These are phyloP conservation scores for Onychostoma macrolepis DNA, from an alignment of 2,113 vertebrate genomes.

Conservation along the genomic window DNA sequence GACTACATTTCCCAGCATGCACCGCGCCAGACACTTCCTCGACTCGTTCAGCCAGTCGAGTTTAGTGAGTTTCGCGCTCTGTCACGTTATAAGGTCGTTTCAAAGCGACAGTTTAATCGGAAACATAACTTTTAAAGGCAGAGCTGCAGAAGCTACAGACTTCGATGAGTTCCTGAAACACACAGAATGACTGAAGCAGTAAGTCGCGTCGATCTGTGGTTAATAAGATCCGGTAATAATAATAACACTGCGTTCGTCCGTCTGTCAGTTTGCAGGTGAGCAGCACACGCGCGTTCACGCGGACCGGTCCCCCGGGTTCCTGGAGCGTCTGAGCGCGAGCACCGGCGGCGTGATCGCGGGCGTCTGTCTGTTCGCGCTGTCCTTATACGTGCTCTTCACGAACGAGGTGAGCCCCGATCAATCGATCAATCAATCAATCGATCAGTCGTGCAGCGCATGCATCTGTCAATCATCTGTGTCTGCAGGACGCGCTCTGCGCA, in stretches of 20 bases:
- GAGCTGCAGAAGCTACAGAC: neutral
- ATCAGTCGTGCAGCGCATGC: neutral
- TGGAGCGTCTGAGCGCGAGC: slow-evolving; percentile 90
- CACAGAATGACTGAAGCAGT: slow-evolving; percentile 26
- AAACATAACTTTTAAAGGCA: neutral
- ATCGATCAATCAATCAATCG: neutral
- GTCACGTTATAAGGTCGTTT: neutral
- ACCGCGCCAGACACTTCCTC: neutral
- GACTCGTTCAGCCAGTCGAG: neutral
- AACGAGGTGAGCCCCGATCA: slow-evolving; percentile 83
- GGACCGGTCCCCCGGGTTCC: slow-evolving; percentile 83
- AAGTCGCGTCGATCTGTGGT: neutral
- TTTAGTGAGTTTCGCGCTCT: neutral
- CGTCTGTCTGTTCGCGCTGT: slow-evolving; percentile 82
- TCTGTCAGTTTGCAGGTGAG: slow-evolving; percentile 65
- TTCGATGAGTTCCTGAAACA: neutral
- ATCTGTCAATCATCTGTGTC: neutral
- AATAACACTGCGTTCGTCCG: too few species aligned
- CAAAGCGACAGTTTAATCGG: neutral
- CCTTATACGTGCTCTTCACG: slow-evolving; percentile 92
- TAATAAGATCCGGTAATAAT: too few species aligned
- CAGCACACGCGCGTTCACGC: slow-evolving; percentile 77
- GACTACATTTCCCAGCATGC: slow-evolving; percentile 47
- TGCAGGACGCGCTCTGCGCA: slow-evolving; percentile 85
- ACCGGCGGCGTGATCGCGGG: slow-evolving; percentile 87